Conservation (phyloP, 1,140 invertebrate species). For the Ptiloglossa arizonensis region DNA sequence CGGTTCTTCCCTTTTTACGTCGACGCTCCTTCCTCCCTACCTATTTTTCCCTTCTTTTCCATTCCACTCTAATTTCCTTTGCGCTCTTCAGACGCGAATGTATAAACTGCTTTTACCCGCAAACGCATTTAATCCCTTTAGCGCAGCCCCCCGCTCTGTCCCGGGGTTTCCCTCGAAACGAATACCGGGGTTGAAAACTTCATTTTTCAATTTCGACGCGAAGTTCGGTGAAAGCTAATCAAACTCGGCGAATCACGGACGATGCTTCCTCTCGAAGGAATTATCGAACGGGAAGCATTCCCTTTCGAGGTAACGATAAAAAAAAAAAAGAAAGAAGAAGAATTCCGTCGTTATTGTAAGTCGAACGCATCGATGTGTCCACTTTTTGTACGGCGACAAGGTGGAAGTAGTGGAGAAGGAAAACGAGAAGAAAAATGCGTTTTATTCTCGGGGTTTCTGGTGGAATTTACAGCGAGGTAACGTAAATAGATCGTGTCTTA, state of each 20-base stretch:
- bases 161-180: background rate
- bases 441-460: background rate
- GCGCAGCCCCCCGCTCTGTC: too few species aligned
- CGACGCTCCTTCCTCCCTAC: background rate
- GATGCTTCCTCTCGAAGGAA: background rate
- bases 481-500: too few species aligned
- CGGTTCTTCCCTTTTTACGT: background rate
- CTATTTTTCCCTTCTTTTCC: slow-evolving; percentile 8
- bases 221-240: background rate
- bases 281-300: background rate
- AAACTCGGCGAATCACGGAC: background rate
- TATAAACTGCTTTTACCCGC: background rate
- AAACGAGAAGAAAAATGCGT: background rate
- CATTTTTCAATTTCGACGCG: background rate
- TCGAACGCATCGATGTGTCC: background rate
- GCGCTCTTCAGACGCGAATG: slow-evolving; percentile 3
- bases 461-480: background rate
- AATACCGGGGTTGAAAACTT: background rate
- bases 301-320: background rate
- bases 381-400: background rate
- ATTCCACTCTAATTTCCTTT: slow-evolving; percentile 39
- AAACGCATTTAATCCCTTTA: slow-evolving; percentile 19
- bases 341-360: too few species aligned
- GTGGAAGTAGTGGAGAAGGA: too few species aligned
- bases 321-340: background rate